Percentiles rank a stretch among this genome's conserved stretches.
Evolutionary conservation across 2,113 vertebrate species (phyloP).

Genomic region (Elaphurus davidianus): DNA sequence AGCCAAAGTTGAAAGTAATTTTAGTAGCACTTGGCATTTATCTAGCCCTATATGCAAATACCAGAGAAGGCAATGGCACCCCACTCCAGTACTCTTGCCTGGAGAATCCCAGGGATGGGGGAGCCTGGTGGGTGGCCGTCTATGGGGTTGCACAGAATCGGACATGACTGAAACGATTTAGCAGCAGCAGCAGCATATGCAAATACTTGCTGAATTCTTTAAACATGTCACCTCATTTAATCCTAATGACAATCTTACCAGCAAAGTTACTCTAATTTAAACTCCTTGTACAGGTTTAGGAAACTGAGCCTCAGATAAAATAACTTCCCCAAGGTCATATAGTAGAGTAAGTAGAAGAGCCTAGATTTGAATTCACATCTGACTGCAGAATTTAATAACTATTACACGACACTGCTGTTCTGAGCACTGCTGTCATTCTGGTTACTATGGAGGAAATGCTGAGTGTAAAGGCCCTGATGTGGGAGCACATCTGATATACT

Average conservation of each 20-base stretch:
- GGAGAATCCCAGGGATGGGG: too few species aligned
- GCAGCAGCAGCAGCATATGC: too few species aligned
- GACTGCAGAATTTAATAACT: not conserved
- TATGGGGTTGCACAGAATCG: too few species aligned
- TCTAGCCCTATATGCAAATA: not conserved
- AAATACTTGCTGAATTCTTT: slow-evolving; percentile 23
- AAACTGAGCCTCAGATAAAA: slow-evolving; percentile 21
- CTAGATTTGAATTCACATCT: slow-evolving; percentile 23
- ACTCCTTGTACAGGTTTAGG: not conserved
- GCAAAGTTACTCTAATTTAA: slow-evolving; percentile 16
- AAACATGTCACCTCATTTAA: not conserved
- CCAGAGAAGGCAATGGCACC: too few species aligned
- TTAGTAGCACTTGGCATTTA: not conserved
- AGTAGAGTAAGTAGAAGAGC: not conserved
- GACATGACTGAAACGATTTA: too few species aligned
- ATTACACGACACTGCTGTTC: not conserved
- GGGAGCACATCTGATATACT: not conserved
- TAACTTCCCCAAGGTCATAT: not conserved
- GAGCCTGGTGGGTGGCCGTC: too few species aligned
- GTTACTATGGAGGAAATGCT: not conserved
- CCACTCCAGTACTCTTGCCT: too few species aligned
- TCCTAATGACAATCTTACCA: not conserved
- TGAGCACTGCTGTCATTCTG: slow-evolving; percentile 30
- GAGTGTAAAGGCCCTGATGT: not conserved
- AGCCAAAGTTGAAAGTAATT: slow-evolving; percentile 15